Conservation (phyloP, 2,113 vertebrate species). For the Piaya cayana region DNA sequence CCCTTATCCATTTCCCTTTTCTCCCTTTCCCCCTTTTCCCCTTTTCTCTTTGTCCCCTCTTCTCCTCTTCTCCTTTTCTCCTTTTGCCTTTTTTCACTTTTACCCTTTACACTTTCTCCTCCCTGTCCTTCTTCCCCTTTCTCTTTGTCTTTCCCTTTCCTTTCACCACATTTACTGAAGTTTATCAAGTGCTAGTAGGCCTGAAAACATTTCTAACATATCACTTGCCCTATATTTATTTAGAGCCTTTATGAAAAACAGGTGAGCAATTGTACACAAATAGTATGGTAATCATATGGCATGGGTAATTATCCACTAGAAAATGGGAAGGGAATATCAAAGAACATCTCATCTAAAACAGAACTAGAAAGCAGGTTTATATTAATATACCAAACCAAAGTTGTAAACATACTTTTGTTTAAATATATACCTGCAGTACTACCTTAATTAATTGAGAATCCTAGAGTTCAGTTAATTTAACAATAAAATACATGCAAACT, state of each 20-base stretch:
- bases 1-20: no score
- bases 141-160: no score
- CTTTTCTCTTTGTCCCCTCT: no score
- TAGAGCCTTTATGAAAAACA: not conserved
- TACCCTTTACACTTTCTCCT: no score
- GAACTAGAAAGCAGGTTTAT: constrained; percentile 1
- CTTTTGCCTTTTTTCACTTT: no score
- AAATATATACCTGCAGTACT: not conserved
- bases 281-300: not conserved
- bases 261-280: not conserved
- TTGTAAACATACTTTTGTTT: not conserved
- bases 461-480: not conserved
- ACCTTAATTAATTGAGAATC: constrained; percentile 45
- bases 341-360: not conserved
- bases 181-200: not conserved
- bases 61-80: no score
- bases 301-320: not conserved
- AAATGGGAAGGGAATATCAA: not conserved
- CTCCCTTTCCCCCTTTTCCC: no score
- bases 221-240: not conserved
- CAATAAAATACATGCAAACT: not conserved
- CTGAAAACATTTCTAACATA: not conserved
- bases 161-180: not conserved
- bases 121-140: no score
- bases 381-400: not conserved